Base-by-base conservation (phyloP, 53 echinoderm and acorn worm species). In the Mesocentrotus franciscanus region DNA sequence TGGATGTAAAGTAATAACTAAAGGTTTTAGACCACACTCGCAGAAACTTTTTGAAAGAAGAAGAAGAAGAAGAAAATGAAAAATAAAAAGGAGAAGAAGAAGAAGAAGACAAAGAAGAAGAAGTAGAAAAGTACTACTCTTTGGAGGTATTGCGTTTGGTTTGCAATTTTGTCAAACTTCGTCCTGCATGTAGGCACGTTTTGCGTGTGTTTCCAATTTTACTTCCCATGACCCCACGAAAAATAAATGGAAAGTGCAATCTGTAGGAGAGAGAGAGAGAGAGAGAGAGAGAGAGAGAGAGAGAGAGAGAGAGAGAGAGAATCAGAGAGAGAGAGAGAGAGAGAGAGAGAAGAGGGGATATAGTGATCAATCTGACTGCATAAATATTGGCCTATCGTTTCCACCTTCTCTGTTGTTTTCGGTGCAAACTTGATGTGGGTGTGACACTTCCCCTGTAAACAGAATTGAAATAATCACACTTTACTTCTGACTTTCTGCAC, bases 301-400 rank as follows among this genome's bases (percentile, higher is more conserved):
- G 6, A 14, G 4, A 11, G 9, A 29, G 10, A 79, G 34, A 79
- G 35, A 36, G 13, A 4, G 61, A 4, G 61, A 61, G 8, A 16
- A 16, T n/a, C n/a, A n/a, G n/a, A 35, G 2, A 34, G 30, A 79
- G 6, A 14, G 4, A 11, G 9, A 29, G 10, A 79, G 34, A 79
- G 35, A 36, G 13, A 4, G 61, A 4, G 61, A 61, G 8, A 16
- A 16, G 4, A 4, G 61, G 2, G 14, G 13, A 39, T 36, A 79
- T 34, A 79, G 20, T 79, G 79, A 79, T 79, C 72, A 72, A 15
- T 29, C 29, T 72, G 70, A 85, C 0, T n/a, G 58, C 26, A 57
- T 85, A 85, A 85, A 85, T 85, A 85, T 58, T 85, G 85, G n/a
- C 85, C 58, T 85, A 57, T 26, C 57, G 24, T 58, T 42, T 9